Evolutionary conservation across 2,888 invertebrate genomes (phyloP), one percentile per base, ranked within the genome.

Genomic region (Plagodis pulveraria): DNA sequence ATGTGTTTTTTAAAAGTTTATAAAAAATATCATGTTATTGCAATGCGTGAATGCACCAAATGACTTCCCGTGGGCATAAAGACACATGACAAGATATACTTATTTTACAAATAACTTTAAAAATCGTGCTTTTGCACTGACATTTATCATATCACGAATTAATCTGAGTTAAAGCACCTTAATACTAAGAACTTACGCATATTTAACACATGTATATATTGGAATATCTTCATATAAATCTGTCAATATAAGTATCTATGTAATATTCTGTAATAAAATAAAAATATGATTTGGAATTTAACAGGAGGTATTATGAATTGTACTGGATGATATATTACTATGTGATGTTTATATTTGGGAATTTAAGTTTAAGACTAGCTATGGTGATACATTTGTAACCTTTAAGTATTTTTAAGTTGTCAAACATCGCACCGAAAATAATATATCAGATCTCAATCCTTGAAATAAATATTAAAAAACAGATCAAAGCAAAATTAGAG

Each of bases 401-500:
- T 11, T 34, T 50, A 62, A 48, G 58, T 60, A 68, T 71, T 61
- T 64, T 67, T 68, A 65, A 64, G 47, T 55, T 55, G 54, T 47
- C 50, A 71, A 71, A 66, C 68, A 82, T 79, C 81, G 79, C 83
- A 87, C 84, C 80, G 72, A 72, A 71, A 66, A 77, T 70, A 72
- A 72, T 71, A 71, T 77, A 84, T 91, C 91, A 90, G 91, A 90
- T 91, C 91, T 88, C 58, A 59, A 52, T 56, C 49, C 57, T 59
- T 76, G 79, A 72, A 71, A 75, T 74, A 76, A 78, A 83, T 77
- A 84, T 87, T 74, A 83, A 76, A 81, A 90, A 81, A 90, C 89
- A 89, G 81, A 90, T 91, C 92, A 92, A 92, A 92, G 92, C 92
- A 92, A 92, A 92, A 92, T 91, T 85, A 92, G 76, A 78, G 81